Evolutionary conservation across 1,140 invertebrate genomes (phyloP).

Genomic region (Drosophila oshimai): DNA sequence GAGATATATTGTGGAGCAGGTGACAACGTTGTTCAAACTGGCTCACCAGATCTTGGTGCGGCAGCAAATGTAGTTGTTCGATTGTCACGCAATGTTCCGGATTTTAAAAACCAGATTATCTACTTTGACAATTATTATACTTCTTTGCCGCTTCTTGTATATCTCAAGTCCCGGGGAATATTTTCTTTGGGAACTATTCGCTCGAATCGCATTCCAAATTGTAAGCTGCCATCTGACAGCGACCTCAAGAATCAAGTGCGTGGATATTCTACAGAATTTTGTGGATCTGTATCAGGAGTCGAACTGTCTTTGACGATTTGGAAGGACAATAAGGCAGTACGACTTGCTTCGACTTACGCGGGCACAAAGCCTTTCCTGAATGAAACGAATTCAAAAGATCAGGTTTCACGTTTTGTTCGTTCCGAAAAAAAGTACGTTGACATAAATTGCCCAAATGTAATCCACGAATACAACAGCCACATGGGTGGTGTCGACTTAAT

Average conservation of each 20-base stretch:
- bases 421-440: slow-evolving; percentile 11
- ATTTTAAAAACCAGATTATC: slow-evolving; percentile 6
- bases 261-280: slow-evolving; percentile 17
- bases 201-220: slow-evolving; percentile 10
- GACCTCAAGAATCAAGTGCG: slow-evolving; percentile 7
- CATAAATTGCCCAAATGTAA: slow-evolving; percentile 8
- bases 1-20: slow-evolving; percentile 6
- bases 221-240: slow-evolving; percentile 5
- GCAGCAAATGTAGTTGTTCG: slow-evolving; percentile 12
- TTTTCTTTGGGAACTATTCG: slow-evolving; percentile 16
- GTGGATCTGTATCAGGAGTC: neutral
- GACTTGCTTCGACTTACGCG: slow-evolving; percentile 14
- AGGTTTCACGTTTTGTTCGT: slow-evolving; percentile 19
- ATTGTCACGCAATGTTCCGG: slow-evolving; percentile 8
- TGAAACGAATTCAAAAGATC: slow-evolving; percentile 7
- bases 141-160: too few relatives aligned
- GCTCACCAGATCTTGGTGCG: slow-evolving; percentile 1
- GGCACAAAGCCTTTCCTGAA: slow-evolving; percentile 10
- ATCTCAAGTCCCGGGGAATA: slow-evolving; percentile 8
- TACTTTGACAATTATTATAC: slow-evolving; percentile 15
- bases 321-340: slow-evolving; percentile 20
- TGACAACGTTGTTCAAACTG: slow-evolving; percentile 15
- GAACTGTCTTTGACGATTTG: slow-evolving; percentile 13
- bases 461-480: slow-evolving; percentile 6
- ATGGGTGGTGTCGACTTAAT: slow-evolving; percentile 7